phyloP scores from a whole-genome alignment of 2,888 invertebrate species.

The Pyrrhosoma nymphula region DNA sequence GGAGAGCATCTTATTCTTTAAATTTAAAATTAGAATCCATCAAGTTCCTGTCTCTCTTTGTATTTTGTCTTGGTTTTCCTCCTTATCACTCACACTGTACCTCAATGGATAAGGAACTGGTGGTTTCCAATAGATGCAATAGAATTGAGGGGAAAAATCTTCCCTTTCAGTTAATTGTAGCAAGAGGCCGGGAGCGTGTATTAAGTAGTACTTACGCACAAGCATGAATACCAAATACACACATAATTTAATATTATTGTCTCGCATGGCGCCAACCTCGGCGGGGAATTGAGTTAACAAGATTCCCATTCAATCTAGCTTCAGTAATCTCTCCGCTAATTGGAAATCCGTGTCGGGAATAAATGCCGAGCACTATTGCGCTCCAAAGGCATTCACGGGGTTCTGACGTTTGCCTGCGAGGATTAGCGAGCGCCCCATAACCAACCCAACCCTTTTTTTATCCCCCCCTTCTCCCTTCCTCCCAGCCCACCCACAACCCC shows the following conservation, averaged over 20 bases:
- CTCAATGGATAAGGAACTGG: neutral
- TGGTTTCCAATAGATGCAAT: neutral
- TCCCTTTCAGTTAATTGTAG: neutral
- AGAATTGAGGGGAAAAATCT: neutral
- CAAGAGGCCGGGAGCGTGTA: neutral
- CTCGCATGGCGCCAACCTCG: neutral
- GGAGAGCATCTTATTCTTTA: too few relatives aligned
- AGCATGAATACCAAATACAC: neutral
- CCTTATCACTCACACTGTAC: neutral
- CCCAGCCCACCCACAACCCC: neutral
- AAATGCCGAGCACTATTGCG: neutral
- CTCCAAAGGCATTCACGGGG: neutral
- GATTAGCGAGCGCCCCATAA: neutral
- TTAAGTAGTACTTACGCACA: neutral
- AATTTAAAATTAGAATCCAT: too few relatives aligned
- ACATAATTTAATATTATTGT: conserved; percentile 16
- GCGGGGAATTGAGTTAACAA: neutral
- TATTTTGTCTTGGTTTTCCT: too few relatives aligned
- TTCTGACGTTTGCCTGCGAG: neutral
- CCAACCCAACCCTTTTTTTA: neutral
- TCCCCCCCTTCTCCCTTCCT: neutral
- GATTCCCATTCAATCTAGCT: conserved; percentile 9
- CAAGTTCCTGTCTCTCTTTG: too few relatives aligned
- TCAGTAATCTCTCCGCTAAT: conserved; percentile 30
- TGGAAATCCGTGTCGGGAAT: conserved; percentile 12